Evolutionary conservation across 2,888 invertebrate genomes (phyloP).

Genomic region (Epinotia demarniana): DNA sequence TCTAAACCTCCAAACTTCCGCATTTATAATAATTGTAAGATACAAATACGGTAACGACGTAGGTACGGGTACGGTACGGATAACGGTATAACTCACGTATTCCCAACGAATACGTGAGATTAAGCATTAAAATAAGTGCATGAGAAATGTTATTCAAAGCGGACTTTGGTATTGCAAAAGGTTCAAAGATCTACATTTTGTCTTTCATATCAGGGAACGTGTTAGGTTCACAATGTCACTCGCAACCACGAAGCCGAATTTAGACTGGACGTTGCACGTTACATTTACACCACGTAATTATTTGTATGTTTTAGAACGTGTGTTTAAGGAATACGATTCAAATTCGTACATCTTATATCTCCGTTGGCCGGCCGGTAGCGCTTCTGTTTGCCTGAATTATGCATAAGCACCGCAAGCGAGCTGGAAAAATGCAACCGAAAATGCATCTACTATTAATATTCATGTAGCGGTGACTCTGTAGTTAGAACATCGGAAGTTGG

Average conservation of each 20-base stretch:
- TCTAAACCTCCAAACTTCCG: no score
- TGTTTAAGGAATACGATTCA: neutral
- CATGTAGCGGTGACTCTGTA: neutral
- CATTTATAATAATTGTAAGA: no score
- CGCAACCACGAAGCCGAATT: neutral
- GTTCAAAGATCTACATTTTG: neutral
- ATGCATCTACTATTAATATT: slow-evolving; percentile 12
- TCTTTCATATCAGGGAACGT: neutral
- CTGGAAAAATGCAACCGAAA: slow-evolving; percentile 30
- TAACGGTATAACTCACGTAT: no score
- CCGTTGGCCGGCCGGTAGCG: neutral
- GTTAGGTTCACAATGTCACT: neutral
- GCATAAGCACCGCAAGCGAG: slow-evolving; percentile 20
- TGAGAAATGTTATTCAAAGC: neutral
- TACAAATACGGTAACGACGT: no score
- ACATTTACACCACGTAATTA: neutral
- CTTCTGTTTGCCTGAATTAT: slow-evolving; percentile 32
- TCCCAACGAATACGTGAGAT: no score
- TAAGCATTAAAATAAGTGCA: no score
- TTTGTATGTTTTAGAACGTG: neutral
- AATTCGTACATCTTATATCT: neutral
- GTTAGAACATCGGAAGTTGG: neutral
- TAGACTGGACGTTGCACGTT: neutral
- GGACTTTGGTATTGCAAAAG: neutral
- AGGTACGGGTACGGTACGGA: no score